Conservation (phyloP, 1,140 invertebrate genomes). For the Drosophila nigromelanica region DNA sequence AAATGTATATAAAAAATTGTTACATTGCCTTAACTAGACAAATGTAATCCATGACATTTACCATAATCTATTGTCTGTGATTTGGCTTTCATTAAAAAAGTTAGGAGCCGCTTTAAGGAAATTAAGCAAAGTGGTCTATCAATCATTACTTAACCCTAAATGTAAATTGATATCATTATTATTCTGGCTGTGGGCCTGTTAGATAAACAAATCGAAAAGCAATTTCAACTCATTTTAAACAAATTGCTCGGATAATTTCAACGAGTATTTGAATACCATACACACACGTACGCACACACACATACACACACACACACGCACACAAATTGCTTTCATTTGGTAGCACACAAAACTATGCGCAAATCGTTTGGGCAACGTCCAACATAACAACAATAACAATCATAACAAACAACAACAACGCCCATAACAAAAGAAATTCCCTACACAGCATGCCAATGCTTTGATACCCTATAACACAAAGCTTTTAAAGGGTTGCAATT, state of each 20-base stretch:
- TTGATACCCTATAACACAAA: conserved; percentile 16
- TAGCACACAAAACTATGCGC: conserved; percentile 21
- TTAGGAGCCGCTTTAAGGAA: background rate
- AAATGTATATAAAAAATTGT: too few species aligned
- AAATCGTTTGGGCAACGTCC: conserved; percentile 40
- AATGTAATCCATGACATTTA: too few species aligned
- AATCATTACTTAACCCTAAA: background rate
- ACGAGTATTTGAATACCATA: conserved; percentile 49
- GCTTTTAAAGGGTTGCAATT: too few species aligned
- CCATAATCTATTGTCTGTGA: too few species aligned
- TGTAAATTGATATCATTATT: conserved; percentile 26
- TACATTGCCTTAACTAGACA: too few species aligned
- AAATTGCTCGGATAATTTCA: conserved; percentile 67
- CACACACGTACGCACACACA: background rate
- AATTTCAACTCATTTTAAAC: conserved; percentile 70
- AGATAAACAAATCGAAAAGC: conserved; percentile 45
- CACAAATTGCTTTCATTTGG: conserved; percentile 36
- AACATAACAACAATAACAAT: conserved; percentile 33
- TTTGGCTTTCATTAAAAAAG: too few species aligned
- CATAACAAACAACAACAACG: conserved; percentile 6
- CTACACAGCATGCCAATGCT: background rate
- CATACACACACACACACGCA: background rate
- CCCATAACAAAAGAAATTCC: conserved; percentile 7
- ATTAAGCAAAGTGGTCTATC: background rate
- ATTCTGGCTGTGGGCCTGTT: background rate